Base-by-base conservation (phyloP, 2,797 vertebrate species). In the Brotogeris chrysoptera region DNA sequence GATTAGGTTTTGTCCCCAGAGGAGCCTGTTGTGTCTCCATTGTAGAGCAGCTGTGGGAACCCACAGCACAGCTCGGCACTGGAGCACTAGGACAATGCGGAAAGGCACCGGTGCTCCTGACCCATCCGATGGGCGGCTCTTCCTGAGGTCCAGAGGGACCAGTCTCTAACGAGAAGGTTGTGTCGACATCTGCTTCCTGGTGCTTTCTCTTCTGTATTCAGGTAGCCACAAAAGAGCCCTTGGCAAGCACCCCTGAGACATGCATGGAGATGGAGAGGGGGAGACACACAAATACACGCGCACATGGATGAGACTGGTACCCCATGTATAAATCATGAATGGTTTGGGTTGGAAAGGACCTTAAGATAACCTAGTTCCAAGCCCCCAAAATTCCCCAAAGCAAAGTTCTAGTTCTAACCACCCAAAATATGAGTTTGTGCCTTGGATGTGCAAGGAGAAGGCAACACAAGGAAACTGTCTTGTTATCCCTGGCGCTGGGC, bases 1-100 rank as follows among this genome's bases (percentile, higher is more conserved):
- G 80, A 98, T 98, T 97, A 97, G 92, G 94, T 98, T 98, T 97
- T 95, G 30, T 98, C 98, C 98, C 92, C 43, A 78, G 97, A 97
- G 97, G 78, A 93, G 83, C 92, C 91, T 64, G 96, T 87, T 87
- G 95, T 97, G 96, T 84, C 91, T 97, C 80, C 96, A 96, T 98
- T 98, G 97, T 98, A 92, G 77, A 0, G 32, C 39, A 79, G 96
- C 97, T 95, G 97, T 98, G 98, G 98, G 98, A 98, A 98, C 95
- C 5, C 30, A 5, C 28, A 8, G 96, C 84, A 39, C 15, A 1
- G 93, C 89, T 65, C 73, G 9, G 94, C 96, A 81, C 80, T 16
- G 30, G 50, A 32, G 80, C 9, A 6, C 55, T 27, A 43, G 91
- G 86, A 95, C 96, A 97, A 97, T 89, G 80, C 90, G 16, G 43